Evolutionary conservation across 2,797 vertebrate genomes (phyloP).

Genomic region (Rallus crepitans): DNA sequence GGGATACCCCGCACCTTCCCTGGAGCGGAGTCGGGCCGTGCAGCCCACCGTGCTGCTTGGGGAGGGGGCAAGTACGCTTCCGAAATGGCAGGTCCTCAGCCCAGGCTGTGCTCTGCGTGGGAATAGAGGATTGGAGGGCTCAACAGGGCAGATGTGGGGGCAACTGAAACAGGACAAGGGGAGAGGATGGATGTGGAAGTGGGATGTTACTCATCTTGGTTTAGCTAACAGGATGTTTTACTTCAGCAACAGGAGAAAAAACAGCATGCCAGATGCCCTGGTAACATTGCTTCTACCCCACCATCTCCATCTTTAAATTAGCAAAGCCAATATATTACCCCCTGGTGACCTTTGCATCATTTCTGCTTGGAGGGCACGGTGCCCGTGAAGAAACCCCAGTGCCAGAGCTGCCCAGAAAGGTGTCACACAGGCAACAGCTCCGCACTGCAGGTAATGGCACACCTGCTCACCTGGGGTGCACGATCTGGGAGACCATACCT

Average conservation of each 20-base stretch:
- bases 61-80: not conserved
- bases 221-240: not conserved
- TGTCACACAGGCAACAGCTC: not conserved
- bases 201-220: not conserved
- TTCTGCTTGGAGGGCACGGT: not conserved
- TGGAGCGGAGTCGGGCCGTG: not conserved
- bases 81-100: not conserved
- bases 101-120: not conserved
- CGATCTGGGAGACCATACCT: not conserved
- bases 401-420: not conserved
- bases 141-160: fast-evolving
- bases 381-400: not conserved
- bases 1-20: not conserved
- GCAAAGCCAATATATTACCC: not conserved
- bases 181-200: not conserved
- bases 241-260: not conserved
- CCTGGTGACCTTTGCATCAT: not conserved
- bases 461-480: not conserved
- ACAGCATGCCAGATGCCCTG: not conserved
- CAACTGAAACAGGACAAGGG: not conserved
- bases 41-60: not conserved
- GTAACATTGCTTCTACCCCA: not conserved
- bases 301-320: not conserved
- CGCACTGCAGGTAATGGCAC: not conserved
- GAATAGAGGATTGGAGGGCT: not conserved